Base-by-base conservation (phyloP, 2,797 vertebrate species). In the Lacerta viridis region DNA sequence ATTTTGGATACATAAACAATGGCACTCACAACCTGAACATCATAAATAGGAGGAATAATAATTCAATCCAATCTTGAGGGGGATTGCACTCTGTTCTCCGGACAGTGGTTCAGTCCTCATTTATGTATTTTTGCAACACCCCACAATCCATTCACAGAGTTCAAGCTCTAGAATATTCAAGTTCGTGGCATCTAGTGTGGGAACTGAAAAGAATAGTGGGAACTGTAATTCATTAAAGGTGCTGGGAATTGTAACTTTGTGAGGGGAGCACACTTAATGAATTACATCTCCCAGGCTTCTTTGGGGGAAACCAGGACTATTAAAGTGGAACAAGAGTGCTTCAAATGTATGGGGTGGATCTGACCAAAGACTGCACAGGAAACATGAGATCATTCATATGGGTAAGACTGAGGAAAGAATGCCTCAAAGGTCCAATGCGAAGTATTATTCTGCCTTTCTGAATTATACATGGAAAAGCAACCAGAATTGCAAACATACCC, bases 381-480 rank as follows among this genome's bases (percentile, higher is more conserved):
- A 36, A 50, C 29, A n/a, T 55, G 36, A 78, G 33, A 41, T 15
- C 55, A 39, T 74, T 75, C 27, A 7, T 75, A 41, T 84, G 36
- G 15, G 25, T 84, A 75, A 27, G 50, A 74, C 4, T 74, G n/a
- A 72, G 23, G 64, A 84, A 29, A 7, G 33, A 39, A 41, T 78
- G 13, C 33, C 2, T 7, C 46, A 74, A 27, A 18, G 23, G 55
- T 13, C 33, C 41, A 29, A 82, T 46, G 64, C 29, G 27, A 6
- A 43, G 29, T 82, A 17, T 15, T 41, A 23, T 7, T 68, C 36
- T 82, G 64, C 41, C 66, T 68, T 82, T 82, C 80, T 68, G 64
- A n/a, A 72, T 29, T 41, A 85, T n/a, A 77, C 36, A 85, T 33
- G 10, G 41, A 85, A 85, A 43, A 77, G 59, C 29, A 43, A 43